Percentiles rank a stretch among this genome's conserved stretches.
These are phyloP conservation scores for Tetramorium parvispinum DNA, from an alignment of 1,140 invertebrate genomes.

Conservation along the genomic window DNA sequence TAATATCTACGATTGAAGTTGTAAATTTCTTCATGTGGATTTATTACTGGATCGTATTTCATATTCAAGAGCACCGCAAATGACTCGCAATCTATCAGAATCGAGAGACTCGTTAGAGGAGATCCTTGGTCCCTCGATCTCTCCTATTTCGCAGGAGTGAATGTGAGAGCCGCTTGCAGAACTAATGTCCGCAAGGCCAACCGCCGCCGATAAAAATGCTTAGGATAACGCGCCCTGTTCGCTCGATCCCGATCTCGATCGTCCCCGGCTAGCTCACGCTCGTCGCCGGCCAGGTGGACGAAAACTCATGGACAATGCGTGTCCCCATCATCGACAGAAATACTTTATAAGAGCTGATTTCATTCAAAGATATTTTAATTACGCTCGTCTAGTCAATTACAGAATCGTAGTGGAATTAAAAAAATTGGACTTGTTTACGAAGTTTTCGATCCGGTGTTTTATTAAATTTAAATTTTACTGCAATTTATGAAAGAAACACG, in stretches of 20 bases:
- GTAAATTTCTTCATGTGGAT: not conserved
- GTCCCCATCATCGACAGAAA: slow-evolving; percentile 30
- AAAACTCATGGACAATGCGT: not conserved
- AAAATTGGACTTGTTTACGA: not conserved
- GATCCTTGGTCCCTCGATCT: slow-evolving; percentile 52
- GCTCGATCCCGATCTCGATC: slow-evolving; percentile 25
- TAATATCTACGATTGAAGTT: not conserved
- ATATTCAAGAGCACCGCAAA: slow-evolving; percentile 53
- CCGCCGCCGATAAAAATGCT: slow-evolving; percentile 65
- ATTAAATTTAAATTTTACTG: slow-evolving; percentile 7
- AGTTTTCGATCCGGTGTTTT: not conserved
- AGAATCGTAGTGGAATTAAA: not conserved
- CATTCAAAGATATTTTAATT: not conserved
- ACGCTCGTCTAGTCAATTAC: not conserved
- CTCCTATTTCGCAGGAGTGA: slow-evolving; percentile 60
- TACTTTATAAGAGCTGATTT: not conserved
- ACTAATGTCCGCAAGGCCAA: slow-evolving; percentile 69
- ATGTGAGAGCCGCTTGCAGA: slow-evolving; percentile 61
- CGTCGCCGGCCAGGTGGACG: not conserved
- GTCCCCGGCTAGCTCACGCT: not conserved
- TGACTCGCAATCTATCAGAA: slow-evolving; percentile 26
- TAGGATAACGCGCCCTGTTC: slow-evolving; percentile 53
- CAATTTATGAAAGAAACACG: not conserved
- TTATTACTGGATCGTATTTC: slow-evolving; percentile 36
- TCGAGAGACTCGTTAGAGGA: slow-evolving; percentile 39